Percentiles rank a stretch among this genome's conserved stretches.
Evolutionary conservation across 2,888 invertebrate genomes (phyloP).

Genomic region (Agrotis segetum): DNA sequence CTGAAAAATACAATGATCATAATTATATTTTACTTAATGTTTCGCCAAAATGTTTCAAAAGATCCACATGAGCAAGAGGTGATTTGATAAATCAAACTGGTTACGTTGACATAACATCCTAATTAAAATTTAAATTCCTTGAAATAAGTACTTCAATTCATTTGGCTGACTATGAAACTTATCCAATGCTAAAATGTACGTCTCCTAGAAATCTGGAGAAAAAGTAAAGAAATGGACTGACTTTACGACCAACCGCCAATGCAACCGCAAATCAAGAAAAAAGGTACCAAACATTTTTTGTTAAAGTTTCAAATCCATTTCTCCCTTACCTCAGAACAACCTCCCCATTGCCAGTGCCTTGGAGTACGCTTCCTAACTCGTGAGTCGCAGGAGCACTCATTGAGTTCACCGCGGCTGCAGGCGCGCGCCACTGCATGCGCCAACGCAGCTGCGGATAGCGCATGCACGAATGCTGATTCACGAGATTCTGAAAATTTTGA

Average conservation of each 20-base stretch:
- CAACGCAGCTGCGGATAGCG: conserved; percentile 96
- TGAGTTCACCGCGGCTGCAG: conserved; percentile 96
- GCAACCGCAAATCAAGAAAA: no score
- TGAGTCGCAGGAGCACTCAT: conserved; percentile 97
- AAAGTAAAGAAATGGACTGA: no score
- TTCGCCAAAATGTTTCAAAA: background rate
- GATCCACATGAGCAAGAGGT: background rate
- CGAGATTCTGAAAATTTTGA: conserved; percentile 93
- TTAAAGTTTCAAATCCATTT: background rate
- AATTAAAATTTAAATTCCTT: no score
- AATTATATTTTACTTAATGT: background rate
- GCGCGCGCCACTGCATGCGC: conserved; percentile 97
- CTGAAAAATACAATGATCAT: conserved; percentile 78
- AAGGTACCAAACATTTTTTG: no score
- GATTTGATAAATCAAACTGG: no score
- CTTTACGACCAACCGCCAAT: no score
- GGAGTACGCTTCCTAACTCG: conserved; percentile 94
- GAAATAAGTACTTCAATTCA: no score
- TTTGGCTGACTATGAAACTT: no score
- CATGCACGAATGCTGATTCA: conserved; percentile 97
- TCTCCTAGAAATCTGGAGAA: no score
- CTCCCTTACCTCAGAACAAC: conserved; percentile 95
- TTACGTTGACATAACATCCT: no score
- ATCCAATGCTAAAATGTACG: no score
- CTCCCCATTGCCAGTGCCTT: conserved; percentile 97